These are phyloP conservation scores for Hemitrygon akajei DNA, from an alignment of 2,797 vertebrate species.

Conservation along the genomic window DNA sequence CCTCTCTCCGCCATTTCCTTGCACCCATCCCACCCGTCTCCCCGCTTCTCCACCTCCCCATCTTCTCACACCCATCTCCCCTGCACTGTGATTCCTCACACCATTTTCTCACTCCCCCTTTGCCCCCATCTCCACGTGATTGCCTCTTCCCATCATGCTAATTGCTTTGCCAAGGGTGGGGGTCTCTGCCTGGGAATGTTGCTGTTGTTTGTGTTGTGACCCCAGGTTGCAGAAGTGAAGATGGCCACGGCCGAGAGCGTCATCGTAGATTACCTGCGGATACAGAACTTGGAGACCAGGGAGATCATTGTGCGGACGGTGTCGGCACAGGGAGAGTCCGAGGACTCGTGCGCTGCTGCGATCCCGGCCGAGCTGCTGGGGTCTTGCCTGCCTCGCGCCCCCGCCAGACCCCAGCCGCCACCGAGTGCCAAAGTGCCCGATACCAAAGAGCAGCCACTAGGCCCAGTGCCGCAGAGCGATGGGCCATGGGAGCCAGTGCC, in stretches of 20 bases:
- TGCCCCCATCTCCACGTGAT: too few species aligned
- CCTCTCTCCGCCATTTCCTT: neutral
- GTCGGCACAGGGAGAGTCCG: conserved; percentile 86
- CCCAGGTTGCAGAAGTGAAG: conserved; percentile 84
- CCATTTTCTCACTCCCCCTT: too few species aligned
- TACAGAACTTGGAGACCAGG: conserved; percentile 77
- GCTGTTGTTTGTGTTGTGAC: conserved; percentile 35
- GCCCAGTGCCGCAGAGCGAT: conserved; percentile 57
- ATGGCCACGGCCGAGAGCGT: conserved; percentile 77
- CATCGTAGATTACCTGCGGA: conserved; percentile 72
- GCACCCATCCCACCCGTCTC: neutral
- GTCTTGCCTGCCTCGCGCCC: conserved; percentile 63
- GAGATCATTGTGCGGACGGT: conserved; percentile 85
- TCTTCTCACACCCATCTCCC: too few species aligned
- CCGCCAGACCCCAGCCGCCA: conserved; percentile 77
- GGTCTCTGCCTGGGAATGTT: too few species aligned
- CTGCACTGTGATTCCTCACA: too few species aligned
- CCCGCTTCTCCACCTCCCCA: neutral
- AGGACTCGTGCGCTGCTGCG: conserved; percentile 71
- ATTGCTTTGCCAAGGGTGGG: too few species aligned
- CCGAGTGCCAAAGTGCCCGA: conserved; percentile 82
- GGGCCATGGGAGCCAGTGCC: conserved; percentile 78
- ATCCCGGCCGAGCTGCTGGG: conserved; percentile 81
- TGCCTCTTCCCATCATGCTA: too few species aligned
- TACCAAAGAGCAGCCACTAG: conserved; percentile 85